These are phyloP conservation scores for Meiosimyza decipiens DNA, from an alignment of 2,888 invertebrate species.

Conservation along the genomic window DNA sequence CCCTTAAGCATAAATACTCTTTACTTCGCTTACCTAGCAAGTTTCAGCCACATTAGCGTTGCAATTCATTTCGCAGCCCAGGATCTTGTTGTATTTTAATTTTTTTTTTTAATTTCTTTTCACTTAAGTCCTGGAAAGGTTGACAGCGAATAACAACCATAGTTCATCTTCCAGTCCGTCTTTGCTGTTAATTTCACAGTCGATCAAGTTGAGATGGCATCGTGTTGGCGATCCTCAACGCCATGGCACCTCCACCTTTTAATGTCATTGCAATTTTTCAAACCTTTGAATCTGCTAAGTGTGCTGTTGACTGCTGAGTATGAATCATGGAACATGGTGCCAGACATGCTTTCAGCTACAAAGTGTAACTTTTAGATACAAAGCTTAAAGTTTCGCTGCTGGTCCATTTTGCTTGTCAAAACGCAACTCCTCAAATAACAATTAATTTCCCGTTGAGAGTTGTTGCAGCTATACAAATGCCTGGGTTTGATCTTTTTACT, in stretches of 20 bases:
- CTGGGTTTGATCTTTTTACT: neutral
- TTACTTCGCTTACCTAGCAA: constrained; percentile 6
- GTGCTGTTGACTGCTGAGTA: neutral
- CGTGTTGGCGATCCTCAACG: constrained; percentile 5
- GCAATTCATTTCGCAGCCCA: constrained; percentile 18
- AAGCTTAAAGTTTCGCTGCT: constrained; percentile 57
- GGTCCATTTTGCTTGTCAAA: constrained; percentile 59
- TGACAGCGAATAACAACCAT: neutral
- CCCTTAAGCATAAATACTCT: no score
- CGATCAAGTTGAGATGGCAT: constrained; percentile 6
- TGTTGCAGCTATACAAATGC: neutral
- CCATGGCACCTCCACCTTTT: neutral
- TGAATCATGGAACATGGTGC: neutral
- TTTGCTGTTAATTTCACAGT: constrained; percentile 7
- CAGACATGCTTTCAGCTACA: neutral
- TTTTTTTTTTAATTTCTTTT: neutral
- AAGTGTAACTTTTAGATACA: constrained; percentile 40
- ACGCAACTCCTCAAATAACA: constrained; percentile 47
- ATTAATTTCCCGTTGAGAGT: constrained; percentile 41
- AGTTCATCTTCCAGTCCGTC: neutral
- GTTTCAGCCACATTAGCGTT: constrained; percentile 18
- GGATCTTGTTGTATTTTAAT: constrained; percentile 7
- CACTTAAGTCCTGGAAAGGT: neutral
- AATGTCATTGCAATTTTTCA: constrained; percentile 32
- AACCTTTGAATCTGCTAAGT: neutral